These are phyloP conservation scores for Cepaea hortensis DNA, from an alignment of 2,888 invertebrate species.

Conservation along the genomic window DNA sequence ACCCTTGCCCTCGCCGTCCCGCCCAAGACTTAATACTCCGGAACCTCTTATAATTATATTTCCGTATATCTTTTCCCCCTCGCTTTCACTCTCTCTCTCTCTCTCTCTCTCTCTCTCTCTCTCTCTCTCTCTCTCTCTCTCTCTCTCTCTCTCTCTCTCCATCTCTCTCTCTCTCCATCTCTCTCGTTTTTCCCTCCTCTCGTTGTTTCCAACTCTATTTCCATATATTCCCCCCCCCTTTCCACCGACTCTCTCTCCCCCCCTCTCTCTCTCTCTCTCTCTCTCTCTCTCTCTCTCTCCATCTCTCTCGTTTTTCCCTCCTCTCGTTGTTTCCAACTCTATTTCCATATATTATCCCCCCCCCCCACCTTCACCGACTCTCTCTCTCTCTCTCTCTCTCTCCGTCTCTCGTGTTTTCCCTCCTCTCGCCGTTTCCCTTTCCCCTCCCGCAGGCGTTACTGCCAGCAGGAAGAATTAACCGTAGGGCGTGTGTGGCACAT, in stretches of 20 bases:
- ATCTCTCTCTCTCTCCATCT: not conserved
- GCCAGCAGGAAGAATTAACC: slow-evolving; percentile 14
- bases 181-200: not conserved
- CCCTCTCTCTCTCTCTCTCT: not conserved
- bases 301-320: not conserved
- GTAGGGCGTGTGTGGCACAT: slow-evolving; percentile 40
- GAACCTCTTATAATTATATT: not conserved
- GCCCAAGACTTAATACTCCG: too few species aligned
- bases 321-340: not conserved
- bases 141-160: not conserved
- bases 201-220: not conserved
- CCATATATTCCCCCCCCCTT: not conserved
- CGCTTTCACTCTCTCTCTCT: not conserved
- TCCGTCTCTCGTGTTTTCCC: not conserved
- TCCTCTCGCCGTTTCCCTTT: not conserved
- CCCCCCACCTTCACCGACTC: too few species aligned
- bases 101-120: not conserved
- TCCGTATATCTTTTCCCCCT: not conserved
- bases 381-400: not conserved
- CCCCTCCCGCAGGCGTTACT: not conserved
- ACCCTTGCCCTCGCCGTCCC: too few species aligned
- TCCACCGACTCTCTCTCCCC: too few species aligned
- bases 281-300: not conserved
- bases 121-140: not conserved
- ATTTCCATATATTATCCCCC: not conserved